phyloP scores from a whole-genome alignment of 2,797 vertebrate genomes.

The Botia kubotai region DNA sequence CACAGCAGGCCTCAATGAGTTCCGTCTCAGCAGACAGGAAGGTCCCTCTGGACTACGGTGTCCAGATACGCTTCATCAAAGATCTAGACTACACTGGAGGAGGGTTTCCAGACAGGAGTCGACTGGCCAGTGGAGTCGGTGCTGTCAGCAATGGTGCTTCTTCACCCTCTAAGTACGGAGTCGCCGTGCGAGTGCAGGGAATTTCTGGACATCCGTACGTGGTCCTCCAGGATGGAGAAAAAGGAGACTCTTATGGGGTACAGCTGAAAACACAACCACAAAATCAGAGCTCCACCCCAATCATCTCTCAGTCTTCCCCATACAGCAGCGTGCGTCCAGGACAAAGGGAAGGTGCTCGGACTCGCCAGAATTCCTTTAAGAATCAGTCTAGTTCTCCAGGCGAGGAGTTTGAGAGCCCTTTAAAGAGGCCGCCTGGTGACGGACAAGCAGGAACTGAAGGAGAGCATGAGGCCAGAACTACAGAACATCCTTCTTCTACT shows the following conservation, averaged over 20 bases:
- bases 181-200: slow-evolving; percentile 92
- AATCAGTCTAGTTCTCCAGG: slow-evolving; percentile 67
- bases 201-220: slow-evolving; percentile 96
- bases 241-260: slow-evolving; percentile 90
- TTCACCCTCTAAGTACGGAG: slow-evolving; percentile 83
- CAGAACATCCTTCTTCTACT: slow-evolving; percentile 46
- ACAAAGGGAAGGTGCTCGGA: slow-evolving; percentile 50
- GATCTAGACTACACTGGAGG: slow-evolving; percentile 81
- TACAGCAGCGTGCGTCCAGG: slow-evolving; percentile 65
- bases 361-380: slow-evolving; percentile 62
- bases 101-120: slow-evolving; percentile 72
- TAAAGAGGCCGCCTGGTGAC: slow-evolving; percentile 79
- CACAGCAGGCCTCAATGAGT: slow-evolving; percentile 74
- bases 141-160: slow-evolving; percentile 46
- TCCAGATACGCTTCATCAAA: slow-evolving; percentile 96
- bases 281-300: slow-evolving; percentile 62
- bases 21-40: slow-evolving; percentile 80
- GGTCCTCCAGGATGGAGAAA: slow-evolving; percentile 92
- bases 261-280: slow-evolving; percentile 80
- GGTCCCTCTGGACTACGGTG: slow-evolving; percentile 87
- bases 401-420: slow-evolving; percentile 74
- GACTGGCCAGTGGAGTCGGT: slow-evolving; percentile 48
- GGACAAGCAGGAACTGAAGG: slow-evolving; percentile 79
- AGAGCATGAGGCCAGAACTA: slow-evolving; percentile 66
- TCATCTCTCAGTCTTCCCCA: slow-evolving; percentile 61